A percentile compares a stretch with the other conserved stretches of the same genome.
Evolutionary conservation across 2,888 invertebrate genomes (phyloP).

Genomic region (Caradrina kadenii): DNA sequence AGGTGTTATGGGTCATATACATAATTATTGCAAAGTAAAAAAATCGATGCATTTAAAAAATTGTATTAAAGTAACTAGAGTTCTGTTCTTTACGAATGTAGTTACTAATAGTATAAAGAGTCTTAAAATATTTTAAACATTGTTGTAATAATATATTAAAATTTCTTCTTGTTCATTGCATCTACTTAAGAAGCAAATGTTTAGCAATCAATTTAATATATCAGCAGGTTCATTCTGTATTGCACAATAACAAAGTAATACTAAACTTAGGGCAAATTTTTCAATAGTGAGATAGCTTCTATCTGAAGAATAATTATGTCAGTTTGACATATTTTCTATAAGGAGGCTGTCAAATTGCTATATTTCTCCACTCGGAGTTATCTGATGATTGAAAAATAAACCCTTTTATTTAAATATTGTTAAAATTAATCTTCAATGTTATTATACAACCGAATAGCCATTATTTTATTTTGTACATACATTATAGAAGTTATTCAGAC

Average conservation of each 20-base stretch:
- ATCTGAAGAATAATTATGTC: too few species aligned
- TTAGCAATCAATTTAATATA: conserved; percentile 11
- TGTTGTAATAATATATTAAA: neutral
- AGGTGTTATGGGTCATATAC: conserved; percentile 3
- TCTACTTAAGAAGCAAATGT: conserved; percentile 8
- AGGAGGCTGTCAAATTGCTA: too few species aligned
- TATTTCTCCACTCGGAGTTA: too few species aligned
- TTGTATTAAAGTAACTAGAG: conserved; percentile 1
- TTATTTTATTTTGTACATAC: conserved; percentile 20
- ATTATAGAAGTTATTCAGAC: conserved; percentile 22
- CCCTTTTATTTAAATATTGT: conserved; percentile 2
- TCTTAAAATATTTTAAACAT: neutral
- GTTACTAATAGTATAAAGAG: conserved; percentile 1
- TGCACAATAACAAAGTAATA: conserved; percentile 18
- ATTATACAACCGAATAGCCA: conserved; percentile 1
- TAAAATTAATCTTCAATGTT: conserved; percentile 2
- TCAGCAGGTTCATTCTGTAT: conserved; percentile 16
- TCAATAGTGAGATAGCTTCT: too few species aligned
- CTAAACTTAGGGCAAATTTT: too few species aligned
- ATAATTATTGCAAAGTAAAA: conserved; percentile 1
- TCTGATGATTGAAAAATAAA: too few species aligned
- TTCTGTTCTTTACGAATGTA: conserved; percentile 20
- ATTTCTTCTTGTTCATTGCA: neutral
- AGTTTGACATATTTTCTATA: too few species aligned
- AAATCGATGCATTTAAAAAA: conserved; percentile 35